Evolutionary conservation across 2,797 vertebrate genomes (phyloP), one percentile per base, ranked within the genome.

Genomic region (Phataginus tricuspis): DNA sequence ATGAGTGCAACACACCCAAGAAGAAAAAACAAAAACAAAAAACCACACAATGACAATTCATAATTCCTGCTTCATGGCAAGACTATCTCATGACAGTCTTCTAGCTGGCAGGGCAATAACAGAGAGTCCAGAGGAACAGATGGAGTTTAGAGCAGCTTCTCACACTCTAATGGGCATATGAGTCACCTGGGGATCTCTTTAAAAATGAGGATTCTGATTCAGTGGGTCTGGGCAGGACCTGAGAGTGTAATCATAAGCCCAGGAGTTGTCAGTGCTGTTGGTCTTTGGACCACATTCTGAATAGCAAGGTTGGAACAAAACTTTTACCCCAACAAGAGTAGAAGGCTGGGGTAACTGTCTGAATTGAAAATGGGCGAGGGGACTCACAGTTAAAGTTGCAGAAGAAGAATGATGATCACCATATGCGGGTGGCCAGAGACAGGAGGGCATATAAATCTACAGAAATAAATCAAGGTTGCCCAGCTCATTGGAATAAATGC

Each of bases 21-120:
- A 86, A 68, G 23, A 49, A 55, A 88, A 93, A 79, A 29, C 9
- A 91, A 27, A 59, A 87, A 88, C 7, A 57, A 86, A 91, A 94
- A 63, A 23, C 14, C 4, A 8, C 31, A 45, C 5, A 57, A 59
- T 34, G 57, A 34, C 7, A 59, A 34, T 12, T n/a, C 3, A 7
- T 4, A 4, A 34, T 57, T 63, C 7, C 37, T 34, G 29, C 4
- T 57, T 89, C 19, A 11, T 25, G 69, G 74, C 11, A 34, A 31
- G 63, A 14, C 29, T 23, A 45, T 37, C 27, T 29, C 23, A 11
- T 4, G 5, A 88, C 15, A 6, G 18, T 15, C 2, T 29, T 66
- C 18, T 66, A 15, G 7, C 4, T 66, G 21, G 51, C 0, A 63
- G 25, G 53, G 87, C 21, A 45, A 5, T 18, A 27, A 25, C 25